Evolutionary conservation across 2,888 invertebrate species (phyloP), one percentile per base, ranked within the genome.

Genomic region (Aphodius granarius): DNA sequence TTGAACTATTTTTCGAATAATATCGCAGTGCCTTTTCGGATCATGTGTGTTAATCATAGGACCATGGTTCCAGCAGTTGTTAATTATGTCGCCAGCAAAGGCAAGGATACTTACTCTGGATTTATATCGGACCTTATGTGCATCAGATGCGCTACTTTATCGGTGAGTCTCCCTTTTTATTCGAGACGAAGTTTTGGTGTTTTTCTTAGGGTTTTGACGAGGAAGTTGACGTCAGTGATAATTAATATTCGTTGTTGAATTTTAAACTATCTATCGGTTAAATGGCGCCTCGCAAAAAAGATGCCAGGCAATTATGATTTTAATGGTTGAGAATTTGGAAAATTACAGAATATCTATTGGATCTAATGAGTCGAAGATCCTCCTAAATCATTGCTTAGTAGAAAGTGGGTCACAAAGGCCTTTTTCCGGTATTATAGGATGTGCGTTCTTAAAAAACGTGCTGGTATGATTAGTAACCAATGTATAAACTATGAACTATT

Each of bases 1-100:
- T 65, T 65, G 65, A 65, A 19, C 15, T 62, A 62, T 62, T 62
- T 63, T 63, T 63, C 16, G 2, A 4, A 70, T 62, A 71, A 18
- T 18, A 63, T 63, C n/a, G 3, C 17, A 63, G 20, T 72, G 20
- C 16, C 15, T 62, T 72, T 22, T 20, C 62, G 43, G 75, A 73
- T 80, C 80, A 87, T 87, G 87, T 87, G 86, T 79, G 86, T 87
- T 78, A 86, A 84, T 81, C 85, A 86, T 80, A 81, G 85, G 73
- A 83, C 84, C 72, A 87, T 88, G 87, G 86, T 87, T 63, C 87
- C 87, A 74, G 84, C 87, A 75, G 86, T 87, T 80, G 86, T 87
- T 78, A 86, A 87, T 81, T 83, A 86, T 66, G 86, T 87, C 74
- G 84, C 86, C 15, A 85, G 83, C 73, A 87, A 87, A 79, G 86